Evolutionary conservation across 2,888 invertebrate genomes (phyloP).

Genomic region (Gerosis bhagava): DNA sequence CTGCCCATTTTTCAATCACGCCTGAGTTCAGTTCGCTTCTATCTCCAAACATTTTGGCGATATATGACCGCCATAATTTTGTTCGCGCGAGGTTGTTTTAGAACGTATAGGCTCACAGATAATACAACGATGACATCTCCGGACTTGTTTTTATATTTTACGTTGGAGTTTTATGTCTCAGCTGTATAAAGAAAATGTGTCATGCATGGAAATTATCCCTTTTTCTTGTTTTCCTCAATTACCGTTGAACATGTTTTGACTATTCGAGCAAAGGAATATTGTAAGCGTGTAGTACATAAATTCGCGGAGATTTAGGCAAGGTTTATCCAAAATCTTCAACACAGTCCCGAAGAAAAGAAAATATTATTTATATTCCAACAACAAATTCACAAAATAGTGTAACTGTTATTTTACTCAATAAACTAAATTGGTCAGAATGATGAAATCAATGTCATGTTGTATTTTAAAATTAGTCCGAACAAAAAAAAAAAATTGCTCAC

Average conservation of each 20-base stretch:
- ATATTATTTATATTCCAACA: no score
- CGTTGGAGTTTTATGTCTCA: constrained; percentile 6
- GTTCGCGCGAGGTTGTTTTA: constrained; percentile 26
- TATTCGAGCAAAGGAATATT: background rate
- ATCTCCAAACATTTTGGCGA: constrained; percentile 48
- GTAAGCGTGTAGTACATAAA: background rate
- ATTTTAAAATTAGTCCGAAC: no score
- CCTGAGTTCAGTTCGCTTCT: constrained; percentile 53
- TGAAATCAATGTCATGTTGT: no score
- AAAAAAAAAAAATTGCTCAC: no score
- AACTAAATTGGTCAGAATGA: no score
- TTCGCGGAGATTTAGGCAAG: no score
- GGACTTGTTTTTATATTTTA: constrained; percentile 13
- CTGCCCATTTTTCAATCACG: constrained; percentile 66
- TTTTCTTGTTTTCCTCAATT: constrained; percentile 15
- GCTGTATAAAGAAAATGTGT: constrained; percentile 9
- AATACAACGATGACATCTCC: constrained; percentile 17
- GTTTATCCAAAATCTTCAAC: no score
- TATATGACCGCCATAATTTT: constrained; percentile 57
- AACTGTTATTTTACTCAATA: no score
- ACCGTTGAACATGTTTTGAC: constrained; percentile 6
- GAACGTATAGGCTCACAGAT: constrained; percentile 18
- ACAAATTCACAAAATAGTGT: no score
- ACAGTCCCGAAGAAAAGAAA: no score
- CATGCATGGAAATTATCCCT: constrained; percentile 17